These are phyloP conservation scores for Larimichthys polyactis DNA, from an alignment of 2,113 vertebrate species.

Conservation along the genomic window DNA sequence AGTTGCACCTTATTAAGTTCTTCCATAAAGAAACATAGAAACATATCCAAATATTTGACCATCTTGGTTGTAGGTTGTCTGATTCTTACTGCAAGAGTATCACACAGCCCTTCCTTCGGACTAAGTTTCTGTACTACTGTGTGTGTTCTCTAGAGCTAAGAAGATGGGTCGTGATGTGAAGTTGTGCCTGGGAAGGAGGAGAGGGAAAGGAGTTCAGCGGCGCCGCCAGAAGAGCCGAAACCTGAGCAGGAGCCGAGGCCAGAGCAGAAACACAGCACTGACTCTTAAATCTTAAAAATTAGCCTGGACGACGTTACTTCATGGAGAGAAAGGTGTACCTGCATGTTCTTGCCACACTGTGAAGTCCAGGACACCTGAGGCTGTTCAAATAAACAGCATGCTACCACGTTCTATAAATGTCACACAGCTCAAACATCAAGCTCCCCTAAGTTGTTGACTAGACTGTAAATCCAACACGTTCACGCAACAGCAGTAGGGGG, in stretches of 20 bases:
- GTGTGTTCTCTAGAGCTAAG: conserved; percentile 53
- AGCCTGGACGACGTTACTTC: conserved; percentile 8
- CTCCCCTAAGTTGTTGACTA: conserved; percentile 8
- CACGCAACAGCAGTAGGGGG: background rate
- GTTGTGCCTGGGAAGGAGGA: conserved; percentile 68
- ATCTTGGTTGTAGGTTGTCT: background rate
- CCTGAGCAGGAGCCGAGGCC: conserved; percentile 37
- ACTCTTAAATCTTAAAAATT: no score
- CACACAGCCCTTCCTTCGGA: background rate
- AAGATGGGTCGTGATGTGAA: conserved; percentile 54
- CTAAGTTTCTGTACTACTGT: background rate
- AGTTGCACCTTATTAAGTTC: background rate
- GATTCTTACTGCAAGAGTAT: background rate
- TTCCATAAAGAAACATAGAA: no score
- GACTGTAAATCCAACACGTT: conserved; percentile 17
- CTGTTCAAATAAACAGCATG: background rate
- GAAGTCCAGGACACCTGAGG: background rate
- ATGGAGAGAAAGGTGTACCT: background rate
- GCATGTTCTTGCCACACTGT: background rate
- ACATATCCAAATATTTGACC: background rate
- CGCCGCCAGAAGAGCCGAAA: conserved; percentile 33
- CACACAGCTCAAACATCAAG: conserved; percentile 10
- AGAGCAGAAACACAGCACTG: conserved; percentile 24
- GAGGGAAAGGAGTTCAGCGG: conserved; percentile 29
- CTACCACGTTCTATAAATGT: background rate